Conservation (phyloP, 1,140 invertebrate species). For the Leptinotarsa undecemlineata region DNA sequence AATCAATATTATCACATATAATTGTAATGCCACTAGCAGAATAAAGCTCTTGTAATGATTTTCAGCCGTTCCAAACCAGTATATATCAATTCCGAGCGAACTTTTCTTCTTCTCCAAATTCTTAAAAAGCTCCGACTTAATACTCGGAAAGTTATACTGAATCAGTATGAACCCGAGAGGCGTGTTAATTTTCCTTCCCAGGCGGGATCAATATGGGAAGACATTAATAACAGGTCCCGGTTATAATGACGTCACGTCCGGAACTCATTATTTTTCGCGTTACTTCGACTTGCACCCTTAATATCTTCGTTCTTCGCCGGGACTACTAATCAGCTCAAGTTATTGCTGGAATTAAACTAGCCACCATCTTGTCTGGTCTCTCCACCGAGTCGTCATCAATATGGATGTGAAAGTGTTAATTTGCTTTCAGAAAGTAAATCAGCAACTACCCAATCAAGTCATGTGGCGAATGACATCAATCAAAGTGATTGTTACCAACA, state of each 20-base stretch:
- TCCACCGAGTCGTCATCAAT: background rate
- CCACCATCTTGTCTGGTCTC: background rate
- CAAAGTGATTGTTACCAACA: too few relatives aligned
- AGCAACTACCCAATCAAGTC: too few relatives aligned
- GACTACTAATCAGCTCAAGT: constrained; percentile 49
- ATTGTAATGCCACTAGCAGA: too few relatives aligned
- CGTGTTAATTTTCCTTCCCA: constrained; percentile 55
- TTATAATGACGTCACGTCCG: constrained; percentile 57
- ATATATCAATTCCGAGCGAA: background rate
- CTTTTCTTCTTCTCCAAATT: background rate
- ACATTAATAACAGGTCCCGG: constrained; percentile 56
- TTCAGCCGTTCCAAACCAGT: too few relatives aligned
- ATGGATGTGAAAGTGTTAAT: too few relatives aligned
- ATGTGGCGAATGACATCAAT: too few relatives aligned
- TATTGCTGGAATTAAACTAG: background rate
- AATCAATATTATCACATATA: too few relatives aligned
- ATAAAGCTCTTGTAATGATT: too few relatives aligned
- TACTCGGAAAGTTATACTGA: background rate
- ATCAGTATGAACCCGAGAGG: constrained; percentile 50
- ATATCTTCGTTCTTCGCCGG: constrained; percentile 45
- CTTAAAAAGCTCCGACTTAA: background rate
- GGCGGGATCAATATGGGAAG: constrained; percentile 53
- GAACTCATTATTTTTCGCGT: constrained; percentile 56
- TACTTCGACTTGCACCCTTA: constrained; percentile 55
- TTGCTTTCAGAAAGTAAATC: too few relatives aligned